Conservation (phyloP, 2,113 vertebrate genomes). For the Misgurnus mizolepis region DNA sequence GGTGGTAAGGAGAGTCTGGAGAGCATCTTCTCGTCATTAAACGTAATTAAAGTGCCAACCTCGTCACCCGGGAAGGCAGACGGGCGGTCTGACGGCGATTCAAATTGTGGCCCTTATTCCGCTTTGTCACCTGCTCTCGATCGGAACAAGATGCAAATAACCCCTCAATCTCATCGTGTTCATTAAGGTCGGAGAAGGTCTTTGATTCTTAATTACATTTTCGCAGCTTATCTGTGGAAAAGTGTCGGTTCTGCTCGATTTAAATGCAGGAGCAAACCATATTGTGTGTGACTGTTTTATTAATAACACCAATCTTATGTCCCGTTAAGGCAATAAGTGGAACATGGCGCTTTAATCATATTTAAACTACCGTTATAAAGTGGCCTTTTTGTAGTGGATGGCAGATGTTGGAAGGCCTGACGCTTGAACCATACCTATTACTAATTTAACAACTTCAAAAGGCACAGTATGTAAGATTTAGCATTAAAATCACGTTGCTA, state of each 20-base stretch:
- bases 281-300: conserved; percentile 42
- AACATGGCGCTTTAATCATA: neutral
- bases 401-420: neutral
- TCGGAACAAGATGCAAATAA: conserved; percentile 49
- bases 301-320: conserved; percentile 14
- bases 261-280: neutral
- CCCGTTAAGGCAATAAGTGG: neutral
- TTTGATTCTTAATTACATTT: conserved; percentile 47
- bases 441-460: too few relatives aligned
- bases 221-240: conserved; percentile 15
- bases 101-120: conserved; percentile 43
- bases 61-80: conserved; percentile 25
- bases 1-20: conserved; percentile 27
- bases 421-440: too few relatives aligned
- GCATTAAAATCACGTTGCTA: too few relatives aligned
- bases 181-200: conserved; percentile 40
- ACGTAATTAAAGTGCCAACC: conserved; percentile 54
- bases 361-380: neutral
- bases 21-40: conserved; percentile 48
- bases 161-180: conserved; percentile 25
- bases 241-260: neutral
- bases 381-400: neutral
- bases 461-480: too few relatives aligned
- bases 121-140: conserved; percentile 36
- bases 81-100: conserved; percentile 31